Conservation (phyloP, 2,113 vertebrate genomes). For the Strix uralensis region DNA sequence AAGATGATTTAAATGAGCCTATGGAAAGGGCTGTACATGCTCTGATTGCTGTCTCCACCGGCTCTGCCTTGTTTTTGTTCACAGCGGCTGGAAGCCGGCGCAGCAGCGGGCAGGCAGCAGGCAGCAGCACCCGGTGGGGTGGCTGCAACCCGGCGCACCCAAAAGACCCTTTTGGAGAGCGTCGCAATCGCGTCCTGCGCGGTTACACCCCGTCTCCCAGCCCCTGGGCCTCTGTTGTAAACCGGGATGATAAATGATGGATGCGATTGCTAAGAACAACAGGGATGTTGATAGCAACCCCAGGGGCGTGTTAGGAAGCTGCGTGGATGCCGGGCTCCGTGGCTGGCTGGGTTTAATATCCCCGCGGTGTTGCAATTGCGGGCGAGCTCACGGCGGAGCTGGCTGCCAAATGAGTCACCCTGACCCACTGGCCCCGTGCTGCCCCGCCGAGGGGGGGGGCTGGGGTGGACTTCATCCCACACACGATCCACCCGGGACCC, state of each 20-base stretch:
- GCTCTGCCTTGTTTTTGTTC: not conserved
- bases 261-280: not conserved
- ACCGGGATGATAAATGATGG: not conserved
- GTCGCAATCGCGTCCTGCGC: rapidly evolving
- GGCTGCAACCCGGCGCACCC: not conserved
- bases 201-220: not conserved
- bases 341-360: not conserved
- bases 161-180: not conserved
- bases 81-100: rapidly evolving
- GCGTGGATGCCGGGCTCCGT: not conserved
- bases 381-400: not conserved
- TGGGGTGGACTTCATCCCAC: not conserved
- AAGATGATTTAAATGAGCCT: not conserved
- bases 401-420: slow-evolving; percentile 3
- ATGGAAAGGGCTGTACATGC: rapidly evolving
- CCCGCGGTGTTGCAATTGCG: not conserved
- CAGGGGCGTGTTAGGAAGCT: slow-evolving; percentile 23
- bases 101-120: not conserved
- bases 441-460: not conserved
- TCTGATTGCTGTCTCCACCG: rapidly evolving
- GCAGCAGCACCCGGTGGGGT: not conserved
- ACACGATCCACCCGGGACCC: not conserved
- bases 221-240: not conserved
- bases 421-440: not conserved
- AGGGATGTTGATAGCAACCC: slow-evolving; percentile 46